These are phyloP conservation scores for Anorthoa munda DNA, from an alignment of 2,888 invertebrate genomes.

Conservation along the genomic window DNA sequence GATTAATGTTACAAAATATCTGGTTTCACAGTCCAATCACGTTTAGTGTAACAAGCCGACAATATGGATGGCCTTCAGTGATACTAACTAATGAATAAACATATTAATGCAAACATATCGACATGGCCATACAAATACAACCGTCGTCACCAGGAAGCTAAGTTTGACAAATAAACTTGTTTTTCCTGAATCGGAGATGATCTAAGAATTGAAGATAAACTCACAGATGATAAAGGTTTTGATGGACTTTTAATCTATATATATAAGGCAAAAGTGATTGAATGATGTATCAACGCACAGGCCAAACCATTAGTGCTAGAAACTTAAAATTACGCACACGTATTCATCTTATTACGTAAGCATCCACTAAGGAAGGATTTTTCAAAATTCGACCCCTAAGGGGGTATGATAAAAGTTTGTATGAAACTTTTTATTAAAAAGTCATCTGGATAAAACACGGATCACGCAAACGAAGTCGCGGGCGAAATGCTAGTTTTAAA, in stretches of 20 bases:
- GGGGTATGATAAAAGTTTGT: no score
- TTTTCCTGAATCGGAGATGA: slow-evolving; percentile 46
- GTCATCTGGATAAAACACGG: no score
- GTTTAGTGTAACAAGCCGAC: slow-evolving; percentile 56
- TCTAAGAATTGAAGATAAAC: slow-evolving; percentile 39
- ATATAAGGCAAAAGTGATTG: no score
- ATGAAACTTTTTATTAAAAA: no score
- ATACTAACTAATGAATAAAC: slow-evolving; percentile 64
- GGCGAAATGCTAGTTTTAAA: no score
- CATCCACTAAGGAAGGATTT: no score
- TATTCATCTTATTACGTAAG: no score
- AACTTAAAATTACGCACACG: no score
- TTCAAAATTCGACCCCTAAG: no score
- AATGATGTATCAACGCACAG: no score
- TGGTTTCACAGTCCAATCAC: slow-evolving; percentile 62
- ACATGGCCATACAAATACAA: slow-evolving; percentile 34
- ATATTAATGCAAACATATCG: slow-evolving; percentile 60
- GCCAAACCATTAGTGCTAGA: no score
- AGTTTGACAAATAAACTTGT: slow-evolving; percentile 34
- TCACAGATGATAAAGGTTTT: not conserved
- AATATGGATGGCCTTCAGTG: slow-evolving; percentile 62
- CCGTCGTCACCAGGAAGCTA: slow-evolving; percentile 56
- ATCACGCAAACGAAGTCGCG: no score
- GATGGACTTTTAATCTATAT: not conserved
- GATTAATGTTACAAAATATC: slow-evolving; percentile 47